phyloP scores from a whole-genome alignment of 2,888 invertebrate species.

The Aphrophora alni region DNA sequence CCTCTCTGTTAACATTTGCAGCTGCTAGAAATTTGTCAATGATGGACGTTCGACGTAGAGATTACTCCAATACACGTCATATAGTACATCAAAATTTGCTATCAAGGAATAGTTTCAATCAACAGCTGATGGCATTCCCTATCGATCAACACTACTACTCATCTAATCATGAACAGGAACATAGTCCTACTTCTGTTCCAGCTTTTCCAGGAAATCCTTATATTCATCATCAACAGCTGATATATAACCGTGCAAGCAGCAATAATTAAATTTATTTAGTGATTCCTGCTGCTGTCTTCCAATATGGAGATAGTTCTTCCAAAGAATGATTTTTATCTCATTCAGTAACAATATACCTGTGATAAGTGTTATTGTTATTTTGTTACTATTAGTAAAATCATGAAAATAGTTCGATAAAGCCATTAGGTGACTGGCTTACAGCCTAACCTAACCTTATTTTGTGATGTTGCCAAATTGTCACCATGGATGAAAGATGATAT shows the following conservation, averaged over 20 bases:
- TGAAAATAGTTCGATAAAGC: too few relatives aligned
- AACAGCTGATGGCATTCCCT: background rate
- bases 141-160: background rate
- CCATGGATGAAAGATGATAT: too few relatives aligned
- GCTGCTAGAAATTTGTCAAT: background rate
- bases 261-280: background rate
- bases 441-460: too few relatives aligned
- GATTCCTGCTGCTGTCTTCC: too few relatives aligned
- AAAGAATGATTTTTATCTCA: too few relatives aligned
- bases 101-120: background rate
- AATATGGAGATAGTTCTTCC: too few relatives aligned
- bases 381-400: too few relatives aligned
- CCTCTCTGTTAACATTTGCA: background rate
- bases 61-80: background rate
- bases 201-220: slow-evolving; percentile 47
- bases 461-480: too few relatives aligned
- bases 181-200: slow-evolving; percentile 33
- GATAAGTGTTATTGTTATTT: too few relatives aligned
- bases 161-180: background rate
- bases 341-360: too few relatives aligned
- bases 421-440: too few relatives aligned
- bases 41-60: background rate
- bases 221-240: slow-evolving; percentile 40
- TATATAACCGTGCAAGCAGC: background rate
- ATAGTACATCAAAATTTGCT: background rate